Evolutionary conservation across 2,888 invertebrate species (phyloP), one percentile per base, ranked within the genome.

Genomic region (Lydus trimaculatus): DNA sequence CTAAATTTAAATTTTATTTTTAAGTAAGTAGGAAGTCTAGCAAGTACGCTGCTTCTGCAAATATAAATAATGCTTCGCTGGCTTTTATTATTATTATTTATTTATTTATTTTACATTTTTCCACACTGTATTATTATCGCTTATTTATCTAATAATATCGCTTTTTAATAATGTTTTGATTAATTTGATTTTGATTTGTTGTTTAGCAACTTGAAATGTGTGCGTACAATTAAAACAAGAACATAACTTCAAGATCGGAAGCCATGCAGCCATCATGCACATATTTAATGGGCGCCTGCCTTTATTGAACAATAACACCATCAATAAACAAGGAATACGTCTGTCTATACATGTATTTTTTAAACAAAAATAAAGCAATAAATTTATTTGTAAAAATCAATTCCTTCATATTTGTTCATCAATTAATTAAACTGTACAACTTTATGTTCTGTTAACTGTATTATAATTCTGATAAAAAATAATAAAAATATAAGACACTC

Each of bases 21-120:
- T 87, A 88, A 88, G 88, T 88, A 81, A 79, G 81, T 80, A 80
- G 77, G 59, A 72, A 70, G 72, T 65, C 58, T 75, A 75, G 69
- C 66, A 64, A 59, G 65, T 62, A 68, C n/a, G n/a, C 70, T 64
- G 72, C 71, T 70, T 65, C 60, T 28, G 71, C 72, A 63, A 68
- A 48, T 39, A 58, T 39, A 58, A 66, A 48, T 69, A 70, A 67
- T 58, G 72, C 72, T 73, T 73, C 39, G 66, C 67, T 48, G 58
- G 70, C 67, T 72, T 59, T 31, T 52, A 59, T 58, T 56, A 56
- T 56, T 56, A 25, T 56, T 28, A 6, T 20, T 5, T 62, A 52
- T 43, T 58, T 61, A 58, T 17, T 33, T 61, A 31, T n/a, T 15
- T 33, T 28, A 25, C 20, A n/a, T n/a, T n/a, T n/a, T n/a, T n/a